Evolutionary conservation across 1,140 invertebrate genomes (phyloP).

Genomic region (Drosophila nigrodunni): DNA sequence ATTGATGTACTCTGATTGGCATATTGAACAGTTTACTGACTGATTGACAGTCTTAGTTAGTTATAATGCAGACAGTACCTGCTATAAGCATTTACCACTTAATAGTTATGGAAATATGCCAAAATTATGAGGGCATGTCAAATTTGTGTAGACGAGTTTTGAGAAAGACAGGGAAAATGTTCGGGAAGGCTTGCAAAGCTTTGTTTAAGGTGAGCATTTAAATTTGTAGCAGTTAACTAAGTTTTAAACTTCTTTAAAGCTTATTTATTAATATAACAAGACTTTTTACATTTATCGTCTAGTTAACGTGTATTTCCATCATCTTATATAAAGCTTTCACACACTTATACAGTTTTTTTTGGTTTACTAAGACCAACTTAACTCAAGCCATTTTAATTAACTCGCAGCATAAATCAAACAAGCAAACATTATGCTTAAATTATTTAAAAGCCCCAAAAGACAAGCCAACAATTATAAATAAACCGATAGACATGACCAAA

Average conservation of each 20-base stretch:
- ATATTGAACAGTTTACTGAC: conserved; percentile 27
- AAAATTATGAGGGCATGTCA: not conserved
- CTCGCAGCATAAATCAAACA: conserved; percentile 9
- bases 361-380: not conserved
- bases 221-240: too few relatives aligned
- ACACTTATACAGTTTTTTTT: not conserved
- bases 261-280: too few relatives aligned
- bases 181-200: too few relatives aligned
- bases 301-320: too few relatives aligned
- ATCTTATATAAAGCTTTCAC: too few relatives aligned
- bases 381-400: conserved; percentile 1
- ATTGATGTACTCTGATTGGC: conserved; percentile 38
- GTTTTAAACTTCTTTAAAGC: too few relatives aligned
- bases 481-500: conserved; percentile 52
- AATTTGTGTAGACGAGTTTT: not conserved
- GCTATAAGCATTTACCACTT: not conserved
- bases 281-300: too few relatives aligned
- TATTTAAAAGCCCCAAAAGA: conserved; percentile 38
- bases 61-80: not conserved
- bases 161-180: not conserved
- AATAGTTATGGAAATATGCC: not conserved
- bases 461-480: conserved; percentile 60
- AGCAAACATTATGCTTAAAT: conserved; percentile 30
- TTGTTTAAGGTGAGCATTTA: too few relatives aligned
- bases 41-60: conserved; percentile 5